phyloP scores from a whole-genome alignment of 2,113 vertebrate genomes.

The Chlamydotis undulata region DNA sequence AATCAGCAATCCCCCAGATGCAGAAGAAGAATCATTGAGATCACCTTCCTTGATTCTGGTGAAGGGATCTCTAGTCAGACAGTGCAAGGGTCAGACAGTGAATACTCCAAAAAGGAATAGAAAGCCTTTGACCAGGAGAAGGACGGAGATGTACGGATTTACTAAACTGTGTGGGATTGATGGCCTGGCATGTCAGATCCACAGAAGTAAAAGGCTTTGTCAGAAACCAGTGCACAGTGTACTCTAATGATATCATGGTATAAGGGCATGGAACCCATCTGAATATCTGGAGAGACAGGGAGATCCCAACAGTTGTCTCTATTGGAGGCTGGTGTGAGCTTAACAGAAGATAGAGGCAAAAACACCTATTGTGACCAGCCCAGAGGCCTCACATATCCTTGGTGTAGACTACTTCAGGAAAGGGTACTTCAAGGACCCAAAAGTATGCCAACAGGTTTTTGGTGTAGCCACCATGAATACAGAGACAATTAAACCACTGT shows the following conservation, averaged over 20 bases:
- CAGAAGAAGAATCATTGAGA: background rate
- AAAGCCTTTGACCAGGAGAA: background rate
- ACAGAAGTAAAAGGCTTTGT: background rate
- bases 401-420: background rate
- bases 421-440: too few species aligned
- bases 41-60: background rate
- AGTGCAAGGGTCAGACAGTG: background rate
- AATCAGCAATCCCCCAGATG: fast-evolving
- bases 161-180: background rate
- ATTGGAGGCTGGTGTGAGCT: background rate
- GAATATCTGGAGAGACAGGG: background rate
- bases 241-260: background rate
- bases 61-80: background rate
- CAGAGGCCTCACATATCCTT: background rate
- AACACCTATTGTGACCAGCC: background rate
- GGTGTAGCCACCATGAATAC: background rate
- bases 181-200: background rate
- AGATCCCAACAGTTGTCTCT: background rate
- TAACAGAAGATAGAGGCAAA: background rate
- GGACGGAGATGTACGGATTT: background rate
- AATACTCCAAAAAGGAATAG: background rate
- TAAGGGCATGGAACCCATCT: background rate
- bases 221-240: background rate
- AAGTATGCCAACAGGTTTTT: background rate
- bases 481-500: background rate